Conservation (phyloP, 2,797 vertebrate genomes). For the Chloroceryle inda region DNA sequence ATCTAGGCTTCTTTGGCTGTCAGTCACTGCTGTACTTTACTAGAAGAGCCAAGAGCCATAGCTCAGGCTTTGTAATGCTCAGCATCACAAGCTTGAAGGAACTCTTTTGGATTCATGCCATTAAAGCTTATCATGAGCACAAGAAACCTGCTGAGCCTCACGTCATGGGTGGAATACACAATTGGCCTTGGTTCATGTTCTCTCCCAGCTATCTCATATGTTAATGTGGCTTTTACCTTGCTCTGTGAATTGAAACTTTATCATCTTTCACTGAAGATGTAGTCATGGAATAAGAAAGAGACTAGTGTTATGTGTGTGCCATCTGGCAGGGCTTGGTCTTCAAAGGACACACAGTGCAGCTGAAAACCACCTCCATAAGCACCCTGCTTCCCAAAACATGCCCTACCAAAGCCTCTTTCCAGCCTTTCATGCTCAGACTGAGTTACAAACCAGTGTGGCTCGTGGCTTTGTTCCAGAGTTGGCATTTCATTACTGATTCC, state of each 20-base stretch:
- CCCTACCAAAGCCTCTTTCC: not conserved
- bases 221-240: slow-evolving; percentile 12
- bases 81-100: not conserved
- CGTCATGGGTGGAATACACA: not conserved
- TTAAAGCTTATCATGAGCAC: not conserved
- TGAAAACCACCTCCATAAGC: not conserved
- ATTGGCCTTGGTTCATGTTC: not conserved
- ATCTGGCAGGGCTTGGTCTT: not conserved
- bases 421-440: not conserved
- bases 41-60: not conserved
- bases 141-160: not conserved
- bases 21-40: not conserved
- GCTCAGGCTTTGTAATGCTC: not conserved
- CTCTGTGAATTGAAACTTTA: not conserved
- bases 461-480: not conserved
- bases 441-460: not conserved
- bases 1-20: not conserved
- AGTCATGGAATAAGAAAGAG: not conserved
- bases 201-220: not conserved
- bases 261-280: not conserved
- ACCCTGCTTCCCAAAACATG: not conserved
- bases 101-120: slow-evolving; percentile 2
- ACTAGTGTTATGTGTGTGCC: not conserved
- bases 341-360: not conserved
- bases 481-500: not conserved